These are phyloP conservation scores for Hafferia zeledoni DNA, from an alignment of 2,797 vertebrate genomes.

Conservation along the genomic window DNA sequence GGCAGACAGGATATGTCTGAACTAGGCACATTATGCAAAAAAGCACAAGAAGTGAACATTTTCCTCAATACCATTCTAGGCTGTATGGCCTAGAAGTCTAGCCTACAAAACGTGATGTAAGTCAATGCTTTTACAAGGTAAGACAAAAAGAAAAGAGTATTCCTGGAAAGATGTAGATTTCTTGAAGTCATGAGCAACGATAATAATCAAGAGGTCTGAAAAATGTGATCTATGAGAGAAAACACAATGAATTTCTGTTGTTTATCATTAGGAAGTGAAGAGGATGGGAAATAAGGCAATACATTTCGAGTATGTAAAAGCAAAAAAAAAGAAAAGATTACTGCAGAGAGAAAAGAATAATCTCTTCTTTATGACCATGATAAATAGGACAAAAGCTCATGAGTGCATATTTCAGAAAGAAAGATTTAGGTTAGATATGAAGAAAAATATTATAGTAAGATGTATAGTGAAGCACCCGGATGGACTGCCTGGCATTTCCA, in stretches of 20 bases:
- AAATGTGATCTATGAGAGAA: slow-evolving; percentile 21
- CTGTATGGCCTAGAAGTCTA: not conserved
- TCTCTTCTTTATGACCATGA: not conserved
- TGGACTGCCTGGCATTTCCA: slow-evolving; percentile 9
- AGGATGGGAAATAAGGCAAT: not conserved
- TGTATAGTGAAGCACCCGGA: not conserved
- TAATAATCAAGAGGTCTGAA: not conserved
- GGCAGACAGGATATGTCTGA: not conserved
- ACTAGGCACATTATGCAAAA: not conserved
- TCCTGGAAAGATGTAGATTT: not conserved
- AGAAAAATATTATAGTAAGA: slow-evolving; percentile 3
- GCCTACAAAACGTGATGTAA: not conserved
- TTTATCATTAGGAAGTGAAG: not conserved
- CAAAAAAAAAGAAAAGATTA: not conserved
- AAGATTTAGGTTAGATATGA: slow-evolving; percentile 33
- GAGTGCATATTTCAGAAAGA: slow-evolving; percentile 8
- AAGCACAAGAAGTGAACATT: not conserved
- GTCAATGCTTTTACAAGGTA: not conserved
- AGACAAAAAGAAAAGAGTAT: not conserved
- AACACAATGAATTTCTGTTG: not conserved
- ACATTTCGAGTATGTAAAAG: slow-evolving; percentile 23
- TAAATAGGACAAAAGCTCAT: slow-evolving; percentile 19
- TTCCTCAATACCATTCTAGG: not conserved
- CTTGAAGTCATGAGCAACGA: not conserved
- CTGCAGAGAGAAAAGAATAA: slow-evolving; percentile 8